These are phyloP conservation scores for Brachyptera putata DNA, from an alignment of 2,888 invertebrate genomes.

Conservation along the genomic window DNA sequence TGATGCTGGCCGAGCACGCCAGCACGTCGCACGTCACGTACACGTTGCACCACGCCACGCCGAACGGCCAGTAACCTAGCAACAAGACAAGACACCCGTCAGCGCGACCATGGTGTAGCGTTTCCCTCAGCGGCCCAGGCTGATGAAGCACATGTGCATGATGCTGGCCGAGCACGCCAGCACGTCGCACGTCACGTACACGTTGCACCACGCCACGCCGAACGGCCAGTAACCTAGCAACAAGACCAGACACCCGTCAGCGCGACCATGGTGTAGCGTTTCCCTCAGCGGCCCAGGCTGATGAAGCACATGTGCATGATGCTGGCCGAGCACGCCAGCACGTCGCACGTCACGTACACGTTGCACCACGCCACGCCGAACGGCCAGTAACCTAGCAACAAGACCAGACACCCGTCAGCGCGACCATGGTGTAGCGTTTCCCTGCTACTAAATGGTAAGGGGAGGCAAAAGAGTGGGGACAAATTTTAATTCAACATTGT, in stretches of 20 bases:
- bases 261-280: no score
- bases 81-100: no score
- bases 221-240: slow-evolving; percentile 86
- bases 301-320: slow-evolving; percentile 96
- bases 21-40: slow-evolving; percentile 95
- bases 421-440: no score
- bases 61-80: slow-evolving; percentile 88
- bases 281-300: slow-evolving; percentile 81
- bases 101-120: no score
- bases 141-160: slow-evolving; percentile 92
- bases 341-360: slow-evolving; percentile 92
- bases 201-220: slow-evolving; percentile 87
- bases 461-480: no score
- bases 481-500: no score
- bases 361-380: slow-evolving; percentile 90
- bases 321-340: slow-evolving; percentile 90
- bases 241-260: no score
- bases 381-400: slow-evolving; percentile 80
- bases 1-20: slow-evolving; percentile 91
- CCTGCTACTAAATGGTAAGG: no score
- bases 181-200: slow-evolving; percentile 94
- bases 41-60: slow-evolving; percentile 89
- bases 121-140: slow-evolving; percentile 83
- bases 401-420: no score
- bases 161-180: slow-evolving; percentile 93